Conservation (phyloP, 1,140 invertebrate genomes). For the Mycetomoellerius zeteki region DNA sequence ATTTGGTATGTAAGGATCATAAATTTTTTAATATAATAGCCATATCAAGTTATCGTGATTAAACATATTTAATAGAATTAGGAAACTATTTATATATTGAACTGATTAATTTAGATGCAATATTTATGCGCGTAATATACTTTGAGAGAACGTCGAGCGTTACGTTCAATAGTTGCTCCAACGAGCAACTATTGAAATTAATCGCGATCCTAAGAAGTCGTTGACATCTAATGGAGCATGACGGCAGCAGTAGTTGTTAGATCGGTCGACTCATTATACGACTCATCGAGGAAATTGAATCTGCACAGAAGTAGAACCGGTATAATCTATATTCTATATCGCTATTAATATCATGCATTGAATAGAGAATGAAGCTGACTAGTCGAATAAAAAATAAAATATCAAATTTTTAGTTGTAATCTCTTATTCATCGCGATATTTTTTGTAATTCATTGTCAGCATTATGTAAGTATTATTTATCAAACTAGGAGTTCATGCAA, state of each 20-base stretch:
- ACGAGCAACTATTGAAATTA: constrained; percentile 47
- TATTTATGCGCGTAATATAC: constrained; percentile 7
- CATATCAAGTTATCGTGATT: not conserved
- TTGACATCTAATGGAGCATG: constrained; percentile 61
- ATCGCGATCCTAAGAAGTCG: constrained; percentile 59
- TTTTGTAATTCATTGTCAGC: not conserved
- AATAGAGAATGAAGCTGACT: not conserved
- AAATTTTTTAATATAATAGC: not conserved
- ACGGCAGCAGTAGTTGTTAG: constrained; percentile 32
- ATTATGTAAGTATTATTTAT: constrained; percentile 19
- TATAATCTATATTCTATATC: not conserved
- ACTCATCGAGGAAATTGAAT: constrained; percentile 63
- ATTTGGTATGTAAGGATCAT: not conserved
- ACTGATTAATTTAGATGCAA: not conserved
- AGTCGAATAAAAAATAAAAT: not conserved
- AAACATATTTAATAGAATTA: not conserved
- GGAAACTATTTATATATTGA: not conserved
- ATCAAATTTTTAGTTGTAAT: not conserved
- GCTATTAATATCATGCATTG: not conserved
- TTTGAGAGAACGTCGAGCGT: not conserved
- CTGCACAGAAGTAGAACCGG: constrained; percentile 33
- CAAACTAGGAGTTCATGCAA: not conserved
- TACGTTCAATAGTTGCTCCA: constrained; percentile 37
- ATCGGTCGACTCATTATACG: constrained; percentile 46
- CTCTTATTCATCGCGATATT: not conserved